Evolutionary conservation across 1,140 invertebrate genomes (phyloP).

Genomic region (Condylostylus longicornis): DNA sequence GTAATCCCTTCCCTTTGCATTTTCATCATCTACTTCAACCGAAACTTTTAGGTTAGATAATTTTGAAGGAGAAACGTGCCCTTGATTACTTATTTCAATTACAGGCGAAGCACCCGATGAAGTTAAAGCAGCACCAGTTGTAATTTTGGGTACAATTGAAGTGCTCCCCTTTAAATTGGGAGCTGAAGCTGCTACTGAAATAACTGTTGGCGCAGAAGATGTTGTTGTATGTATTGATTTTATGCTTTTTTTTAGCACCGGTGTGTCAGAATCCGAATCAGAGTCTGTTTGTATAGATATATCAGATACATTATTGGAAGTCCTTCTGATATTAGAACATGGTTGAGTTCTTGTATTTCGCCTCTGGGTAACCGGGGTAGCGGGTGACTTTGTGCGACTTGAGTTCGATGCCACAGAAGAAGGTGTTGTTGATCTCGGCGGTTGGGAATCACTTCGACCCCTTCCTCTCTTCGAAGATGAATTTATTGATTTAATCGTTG

Average conservation of each 20-base stretch:
- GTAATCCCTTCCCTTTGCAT: constrained; percentile 52
- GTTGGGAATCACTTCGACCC: constrained; percentile 33
- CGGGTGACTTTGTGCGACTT: constrained; percentile 48
- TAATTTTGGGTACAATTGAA: constrained; percentile 14
- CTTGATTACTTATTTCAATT: constrained; percentile 29
- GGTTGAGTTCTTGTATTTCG: constrained; percentile 19
- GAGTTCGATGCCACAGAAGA: constrained; percentile 42
- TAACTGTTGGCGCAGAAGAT: background rate
- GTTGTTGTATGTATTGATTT: constrained; percentile 24
- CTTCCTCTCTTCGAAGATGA: constrained; percentile 30
- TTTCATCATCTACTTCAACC: constrained; percentile 29
- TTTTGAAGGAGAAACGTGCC: constrained; percentile 6
- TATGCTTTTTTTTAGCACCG: too few species aligned
- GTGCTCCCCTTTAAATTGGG: constrained; percentile 1
- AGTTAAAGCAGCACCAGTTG: constrained; percentile 4
- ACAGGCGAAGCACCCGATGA: constrained; percentile 1
- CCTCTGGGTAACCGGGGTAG: constrained; percentile 34
- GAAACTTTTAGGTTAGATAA: constrained; percentile 25
- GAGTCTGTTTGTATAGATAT: constrained; percentile 43
- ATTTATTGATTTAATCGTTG: constrained; percentile 5
- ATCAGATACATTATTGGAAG: constrained; percentile 28
- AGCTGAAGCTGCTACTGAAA: background rate
- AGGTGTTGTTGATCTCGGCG: constrained; percentile 43
- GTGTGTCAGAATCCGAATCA: constrained; percentile 42
- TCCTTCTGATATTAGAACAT: constrained; percentile 21